These are phyloP conservation scores for Metalampra italica DNA, from an alignment of 2,888 invertebrate genomes.

Conservation along the genomic window DNA sequence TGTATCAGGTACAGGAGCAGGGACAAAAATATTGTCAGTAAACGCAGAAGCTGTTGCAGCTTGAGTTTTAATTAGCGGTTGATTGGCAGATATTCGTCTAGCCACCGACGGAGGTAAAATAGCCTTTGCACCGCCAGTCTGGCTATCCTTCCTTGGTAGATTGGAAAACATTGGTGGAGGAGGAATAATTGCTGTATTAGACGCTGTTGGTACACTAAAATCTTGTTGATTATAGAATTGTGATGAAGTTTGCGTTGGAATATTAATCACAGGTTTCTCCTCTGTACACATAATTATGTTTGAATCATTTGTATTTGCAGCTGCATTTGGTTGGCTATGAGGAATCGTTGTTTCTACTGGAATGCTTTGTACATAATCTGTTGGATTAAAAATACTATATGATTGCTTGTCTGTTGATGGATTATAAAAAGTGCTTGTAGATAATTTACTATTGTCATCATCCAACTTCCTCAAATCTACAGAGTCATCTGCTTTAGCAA, in stretches of 20 bases:
- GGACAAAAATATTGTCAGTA: slow-evolving; percentile 52
- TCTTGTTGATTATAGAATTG: not conserved
- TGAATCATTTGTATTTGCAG: not conserved
- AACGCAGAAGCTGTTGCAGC: slow-evolving; percentile 20
- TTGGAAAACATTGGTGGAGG: slow-evolving; percentile 68
- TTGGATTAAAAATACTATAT: slow-evolving; percentile 10
- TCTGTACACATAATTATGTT: slow-evolving; percentile 3
- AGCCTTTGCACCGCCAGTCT: slow-evolving; percentile 36
- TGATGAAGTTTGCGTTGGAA: not conserved
- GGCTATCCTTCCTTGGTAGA: slow-evolving; percentile 30
- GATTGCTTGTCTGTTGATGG: not conserved
- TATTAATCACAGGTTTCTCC: slow-evolving; percentile 1
- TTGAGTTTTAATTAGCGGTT: slow-evolving; percentile 49
- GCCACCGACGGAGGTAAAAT: slow-evolving; percentile 67
- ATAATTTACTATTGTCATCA: not conserved
- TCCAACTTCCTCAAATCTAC: not conserved
- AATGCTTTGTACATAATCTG: slow-evolving; percentile 5
- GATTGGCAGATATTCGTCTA: slow-evolving; percentile 53
- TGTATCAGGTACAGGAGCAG: slow-evolving; percentile 25
- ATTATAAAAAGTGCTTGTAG: not conserved
- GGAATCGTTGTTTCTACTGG: slow-evolving; percentile 6
- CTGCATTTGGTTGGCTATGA: slow-evolving; percentile 11
- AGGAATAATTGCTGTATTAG: slow-evolving; percentile 44
- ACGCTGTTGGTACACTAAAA: not conserved
- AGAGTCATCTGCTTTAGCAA: not conserved